These are phyloP conservation scores for Pterocles orientalis DNA, from an alignment of 2,113 vertebrate species.

Conservation along the genomic window DNA sequence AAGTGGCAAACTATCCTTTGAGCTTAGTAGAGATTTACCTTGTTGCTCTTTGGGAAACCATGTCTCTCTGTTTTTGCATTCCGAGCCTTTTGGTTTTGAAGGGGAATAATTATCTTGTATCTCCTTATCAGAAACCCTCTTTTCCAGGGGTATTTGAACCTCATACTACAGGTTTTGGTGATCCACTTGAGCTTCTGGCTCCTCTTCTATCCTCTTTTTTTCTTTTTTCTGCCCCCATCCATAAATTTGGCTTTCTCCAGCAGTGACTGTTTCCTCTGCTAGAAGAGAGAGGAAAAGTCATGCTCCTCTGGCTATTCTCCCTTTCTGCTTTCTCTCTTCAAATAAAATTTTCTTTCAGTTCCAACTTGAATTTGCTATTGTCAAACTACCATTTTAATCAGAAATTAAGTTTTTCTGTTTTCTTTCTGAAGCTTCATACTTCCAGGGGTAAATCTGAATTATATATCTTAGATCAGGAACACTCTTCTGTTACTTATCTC, in stretches of 20 bases:
- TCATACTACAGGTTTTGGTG: neutral
- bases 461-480: neutral
- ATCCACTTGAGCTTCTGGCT: neutral
- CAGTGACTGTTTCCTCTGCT: neutral
- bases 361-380: neutral
- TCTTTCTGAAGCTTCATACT: neutral
- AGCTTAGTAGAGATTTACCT: neutral
- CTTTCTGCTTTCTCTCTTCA: neutral
- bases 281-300: neutral
- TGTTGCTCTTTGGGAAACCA: neutral
- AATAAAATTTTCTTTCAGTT: neutral
- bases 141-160: neutral
- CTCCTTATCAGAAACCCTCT: neutral
- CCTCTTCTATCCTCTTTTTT: neutral
- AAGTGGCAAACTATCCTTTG: neutral
- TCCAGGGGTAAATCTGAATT: neutral
- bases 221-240: neutral
- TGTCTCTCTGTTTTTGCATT: neutral
- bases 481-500: neutral
- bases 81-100: neutral
- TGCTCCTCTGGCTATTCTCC: neutral
- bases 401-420: neutral
- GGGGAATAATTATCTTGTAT: neutral
- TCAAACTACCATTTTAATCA: neutral
- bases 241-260: neutral